Base-by-base conservation (phyloP, 2,797 vertebrate species). In the Acropternis orthonyx region DNA sequence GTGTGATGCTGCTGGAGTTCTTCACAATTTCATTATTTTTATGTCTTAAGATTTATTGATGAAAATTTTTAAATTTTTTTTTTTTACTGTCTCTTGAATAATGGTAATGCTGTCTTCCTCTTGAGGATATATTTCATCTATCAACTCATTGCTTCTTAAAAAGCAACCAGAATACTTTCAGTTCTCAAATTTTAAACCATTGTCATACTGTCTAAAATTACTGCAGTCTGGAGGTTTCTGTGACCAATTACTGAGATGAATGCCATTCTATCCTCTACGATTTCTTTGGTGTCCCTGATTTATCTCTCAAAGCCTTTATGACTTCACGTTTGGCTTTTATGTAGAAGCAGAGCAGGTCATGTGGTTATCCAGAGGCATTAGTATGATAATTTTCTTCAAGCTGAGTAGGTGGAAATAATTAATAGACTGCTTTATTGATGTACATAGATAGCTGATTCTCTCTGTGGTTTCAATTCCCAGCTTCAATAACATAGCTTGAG, bases 391-490 rank as follows among this genome's bases (percentile, higher is more conserved):
- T 97, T 90, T 93, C 93, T 95, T 96, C 81, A 95, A 95, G 79
- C 73, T 96, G 91, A 91, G 74, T 95, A 96, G 77, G 72, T 97
- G 89, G 95, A 98, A 97, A 96, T 98, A 98, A 98, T 98, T 98
- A 98, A 98, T 97, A 97, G 95, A 75, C 65, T 95, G 86, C 74
- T 95, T 98, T 98, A 98, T 98, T 98, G 98, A 97, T 96, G 94
- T 66, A 93, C 55, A 92, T 85, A 93, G 77, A 93, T 97, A 94
- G 91, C 96, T 86, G 92, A 90, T 96, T 97, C 92, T 97, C 92
- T 96, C 92, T 96, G 92, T 94, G 89, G 88, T 95, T 96, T 88
- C 95, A 92, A 97, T 97, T 97, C 97, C 97, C 94, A 97, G 95
- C 96, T 97, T 92, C 97, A 98, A 97, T 97, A 97, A 98, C 97